Evolutionary conservation across 2,888 invertebrate species (phyloP), one percentile per base, ranked within the genome.

Genomic region (Erebia aethiops): DNA sequence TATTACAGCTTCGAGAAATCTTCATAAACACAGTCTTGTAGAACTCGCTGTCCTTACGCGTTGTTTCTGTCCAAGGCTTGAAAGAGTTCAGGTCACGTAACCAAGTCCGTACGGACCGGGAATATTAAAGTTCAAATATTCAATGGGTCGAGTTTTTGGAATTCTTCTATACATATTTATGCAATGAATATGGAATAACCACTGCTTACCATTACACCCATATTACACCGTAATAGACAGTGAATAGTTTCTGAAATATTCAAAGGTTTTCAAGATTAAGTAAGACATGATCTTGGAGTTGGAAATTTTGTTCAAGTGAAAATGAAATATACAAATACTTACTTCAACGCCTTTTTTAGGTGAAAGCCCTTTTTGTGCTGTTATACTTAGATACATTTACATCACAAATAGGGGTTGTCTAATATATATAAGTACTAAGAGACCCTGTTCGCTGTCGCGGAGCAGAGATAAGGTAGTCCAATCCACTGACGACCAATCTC

Each of bases 51-150:
- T 11, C 46, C 46, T 46, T 0, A 11, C 54, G 54, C 18, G 18
- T 18, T 18, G 10, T 10, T 16, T 2, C 54, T 54, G 10, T 16
- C 54, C 54, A 54, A 54, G 54, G 2, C 54, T 16, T 54, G 18
- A 89, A 91, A 90, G 88, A 88, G 89, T 90, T 89, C 88, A 87
- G 86, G 87, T 90, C 92, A 92, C 92, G 92, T 92, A 78, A 84
- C 86, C 78, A 80, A 82, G 80, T 82, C 76, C 80, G 84, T 81
- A 89, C 89, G 87, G 73, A 70, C 75, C 74, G 77, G 77, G 92
- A 92, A 92, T 92, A 90, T 83, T 88, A 89, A 91, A 81, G 79
- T 82, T 80, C 80, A 79, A 84, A 83, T 83, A 86, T 88, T 87
- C 83, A 86, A 87, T 86, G 86, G 84, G 80, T 82, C 80, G 84